A percentile compares a stretch with the other conserved stretches of the same genome.
These are phyloP conservation scores for Enteromius afrohamiltoni DNA, from an alignment of 2,797 vertebrate genomes.

Conservation along the genomic window DNA sequence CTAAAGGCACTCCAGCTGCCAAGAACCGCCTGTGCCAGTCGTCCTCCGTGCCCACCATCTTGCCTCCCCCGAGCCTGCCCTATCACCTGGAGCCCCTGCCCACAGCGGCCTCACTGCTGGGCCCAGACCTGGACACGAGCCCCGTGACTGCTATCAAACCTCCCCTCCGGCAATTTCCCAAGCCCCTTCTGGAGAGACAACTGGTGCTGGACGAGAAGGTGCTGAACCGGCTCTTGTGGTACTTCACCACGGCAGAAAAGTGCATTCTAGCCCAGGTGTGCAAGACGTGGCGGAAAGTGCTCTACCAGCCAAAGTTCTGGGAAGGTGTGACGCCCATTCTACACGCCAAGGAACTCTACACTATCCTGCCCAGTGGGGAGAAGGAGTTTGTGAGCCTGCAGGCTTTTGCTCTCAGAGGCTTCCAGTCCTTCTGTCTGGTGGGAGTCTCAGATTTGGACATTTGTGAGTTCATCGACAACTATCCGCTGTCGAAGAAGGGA, in stretches of 20 bases:
- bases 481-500: slow-evolving; percentile 96
- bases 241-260: slow-evolving; percentile 95
- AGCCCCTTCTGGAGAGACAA: slow-evolving; percentile 82
- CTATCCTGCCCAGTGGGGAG: slow-evolving; percentile 86
- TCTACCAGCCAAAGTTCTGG: slow-evolving; percentile 99
- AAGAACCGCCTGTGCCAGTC: slow-evolving; percentile 98
- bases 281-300: slow-evolving; percentile 94
- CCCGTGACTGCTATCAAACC: slow-evolving; percentile 77
- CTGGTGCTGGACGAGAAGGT: slow-evolving; percentile 95
- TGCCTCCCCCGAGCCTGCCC: slow-evolving; percentile 83
- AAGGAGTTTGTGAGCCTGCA: slow-evolving; percentile 98
- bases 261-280: slow-evolving; percentile 95
- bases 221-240: slow-evolving; percentile 94
- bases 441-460: slow-evolving; percentile 98
- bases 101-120: slow-evolving; percentile 82
- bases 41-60: slow-evolving; percentile 89
- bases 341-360: slow-evolving; percentile 98
- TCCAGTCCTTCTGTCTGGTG: slow-evolving; percentile 97
- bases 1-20: slow-evolving; percentile 96
- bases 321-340: slow-evolving; percentile 92
- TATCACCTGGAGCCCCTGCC: slow-evolving; percentile 85
- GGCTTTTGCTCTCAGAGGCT: slow-evolving; percentile 92
- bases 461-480: slow-evolving; percentile 99
- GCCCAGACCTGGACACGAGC: slow-evolving; percentile 80
- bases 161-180: slow-evolving; percentile 74